Base-by-base conservation (phyloP, 2,888 invertebrate species). In the Cynaeus angustus region DNA sequence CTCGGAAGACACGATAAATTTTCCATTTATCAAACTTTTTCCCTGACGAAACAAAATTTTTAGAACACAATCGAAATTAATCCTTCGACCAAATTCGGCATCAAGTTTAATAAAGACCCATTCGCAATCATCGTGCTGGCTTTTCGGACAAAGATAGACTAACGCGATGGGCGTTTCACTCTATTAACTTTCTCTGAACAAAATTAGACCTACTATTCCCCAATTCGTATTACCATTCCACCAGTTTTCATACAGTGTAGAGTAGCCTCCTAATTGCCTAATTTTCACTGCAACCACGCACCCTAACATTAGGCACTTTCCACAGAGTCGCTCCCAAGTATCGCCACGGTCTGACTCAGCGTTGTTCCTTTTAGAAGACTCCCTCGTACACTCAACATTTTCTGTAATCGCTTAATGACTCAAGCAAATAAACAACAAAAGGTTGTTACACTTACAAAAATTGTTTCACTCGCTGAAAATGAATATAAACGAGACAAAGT, bases 381-480 rank as follows among this genome's bases (percentile, higher is more conserved):
- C 37, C 50, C 48, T 30, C 43, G 28, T 10, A 45, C 26, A 30
- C 41, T 12, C 43, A 14, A 30, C 59, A 46, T 46, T 46, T 50
- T 50, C 48, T 50, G 12, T 61, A 61, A 61, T 61, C 48, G 61
- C 61, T 61, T 61, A 61, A 61, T 61, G 48, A 38, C 61, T 61
- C 48, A 38, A 50, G 59, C n/a, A 59, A 45, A 45, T 33, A 59
- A 37, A 61, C 48, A 61, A 61, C 48, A 48, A 48, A 38, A 61
- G 26, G 50, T 61, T 61, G 48, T 61, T 61, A 48, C 50, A 38
- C 37, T 61, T 48, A 26, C 46, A 48, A 61, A 61, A 61, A 61
- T 48, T 61, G 61, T 50, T 61, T 45, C 37, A n/a, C 21, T n/a
- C n/a, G n/a, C 33, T 10, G 13, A 48, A 48, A 61, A 30, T 45